Base-by-base conservation (phyloP, 2,888 invertebrate species). In the Chrysina gloriosa region DNA sequence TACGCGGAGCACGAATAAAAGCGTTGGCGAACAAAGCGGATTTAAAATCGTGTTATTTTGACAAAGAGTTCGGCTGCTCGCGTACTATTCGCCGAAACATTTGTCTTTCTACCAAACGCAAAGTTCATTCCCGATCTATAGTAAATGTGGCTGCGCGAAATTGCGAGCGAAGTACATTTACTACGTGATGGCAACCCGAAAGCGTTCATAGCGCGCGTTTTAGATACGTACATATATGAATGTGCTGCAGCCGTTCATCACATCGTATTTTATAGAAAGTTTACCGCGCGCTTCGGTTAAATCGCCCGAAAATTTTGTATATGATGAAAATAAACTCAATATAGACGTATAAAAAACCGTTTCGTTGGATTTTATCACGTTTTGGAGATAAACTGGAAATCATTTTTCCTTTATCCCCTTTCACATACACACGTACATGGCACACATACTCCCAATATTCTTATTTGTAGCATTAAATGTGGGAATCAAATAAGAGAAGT, bases 31-130 rank as follows among this genome's bases (percentile, higher is more conserved):
- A 58, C 23, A 39, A 11, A 5, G 21, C 11, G 9, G 58, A 58
- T 58, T 58, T 58, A 25, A 36, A 58, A 25, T 58, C 25, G 25
- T 39, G 27, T n/a, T 58, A 58, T 39, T 58, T 58, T 58, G 58
- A 58, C 58, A 58, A 58, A 39, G 23, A 39, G 39, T 58, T 25
- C 58, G 39, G 39, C 14, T 58, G 23, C 25, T 39, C 58, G 39
- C 25, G 23, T 19, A 16, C 1, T 34, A 39, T 39, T 23, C 39
- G 16, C 25, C n/a, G 19, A 14, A 21, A 23, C 25, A 58, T 58
- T 58, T 39, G 39, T 58, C 58, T 39, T 14, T 9, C 21, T 14
- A 25, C 34, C 23, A 14, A 39, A 39, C 25, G 9, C 21, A 31
- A 52, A 58, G 58, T 36, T 56, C 36, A 56, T 56, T 31, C 23